Base-by-base conservation (phyloP, 2,113 vertebrate genomes). In the Amphiprion percula region DNA sequence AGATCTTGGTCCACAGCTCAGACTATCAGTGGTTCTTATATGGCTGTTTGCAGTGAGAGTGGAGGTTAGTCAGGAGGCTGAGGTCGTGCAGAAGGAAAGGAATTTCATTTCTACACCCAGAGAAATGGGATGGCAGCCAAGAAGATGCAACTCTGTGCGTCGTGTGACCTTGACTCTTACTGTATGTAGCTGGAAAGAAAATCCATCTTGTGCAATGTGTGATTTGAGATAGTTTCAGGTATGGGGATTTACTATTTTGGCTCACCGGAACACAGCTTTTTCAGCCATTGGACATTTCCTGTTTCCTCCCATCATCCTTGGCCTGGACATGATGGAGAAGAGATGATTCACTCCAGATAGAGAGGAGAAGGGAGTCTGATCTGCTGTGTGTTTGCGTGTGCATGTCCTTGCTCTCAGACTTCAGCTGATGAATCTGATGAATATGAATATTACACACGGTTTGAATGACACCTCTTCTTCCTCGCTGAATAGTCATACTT, bases 381-480 rank as follows among this genome's bases (percentile, higher is more conserved):
- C 37, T 58, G 47, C 33, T 44, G 41, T 53, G 10, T 78, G n/a
- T 44, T 21, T 63, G 0, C 58, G 60, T 24, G 50, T 33, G 53
- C 62, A 21, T 71, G 55, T 70, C 44, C 79, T 69, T 80, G 44
- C 49, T 81, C 39, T 82, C 54, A 84, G 78, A 84, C 74, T 67
- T 72, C 77, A 64, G 69, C 70, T 81, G 69, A 83, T 77, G 74
- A 71, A 59, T 71, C 23, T 50, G 68, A 61, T 88, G 81, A 85
- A 84, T 91, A 74, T 88, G 67, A 89, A 89, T 78, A 77, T 60
- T 33, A 68, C 70, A 73, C 68, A 49, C 64, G 41, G 50, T 56
- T 73, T 70, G 26, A 66, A 65, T 77, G 60, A 65, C 26, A n/a
- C 21, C 58, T 79, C 66, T 9, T 59, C 41, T 64, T 68, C 64